Conservation (phyloP, 2,888 invertebrate genomes). For the Synergus laeviventris region DNA sequence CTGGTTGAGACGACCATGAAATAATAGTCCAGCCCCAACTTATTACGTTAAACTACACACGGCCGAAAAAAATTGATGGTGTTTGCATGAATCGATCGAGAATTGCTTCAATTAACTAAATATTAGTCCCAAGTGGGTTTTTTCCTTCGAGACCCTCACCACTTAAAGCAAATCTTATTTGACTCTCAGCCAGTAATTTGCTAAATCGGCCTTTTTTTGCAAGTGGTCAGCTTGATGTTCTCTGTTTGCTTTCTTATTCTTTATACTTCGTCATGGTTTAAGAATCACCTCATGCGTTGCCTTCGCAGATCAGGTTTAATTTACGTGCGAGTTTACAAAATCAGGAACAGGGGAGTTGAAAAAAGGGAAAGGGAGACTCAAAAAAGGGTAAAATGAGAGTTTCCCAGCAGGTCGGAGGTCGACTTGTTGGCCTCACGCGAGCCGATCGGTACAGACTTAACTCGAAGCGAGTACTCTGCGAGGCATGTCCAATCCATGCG, state of each 20-base stretch:
- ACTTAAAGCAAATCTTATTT: conserved; percentile 29
- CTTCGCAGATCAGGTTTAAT: conserved; percentile 42
- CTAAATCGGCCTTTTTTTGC: conserved; percentile 19
- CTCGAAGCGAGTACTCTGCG: conserved; percentile 23
- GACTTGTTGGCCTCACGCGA: conserved; percentile 67
- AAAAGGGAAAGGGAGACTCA: conserved; percentile 20
- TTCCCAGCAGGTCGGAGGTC: conserved; percentile 72
- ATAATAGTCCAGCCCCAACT: not conserved
- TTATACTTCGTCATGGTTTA: not conserved
- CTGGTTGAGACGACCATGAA: not conserved
- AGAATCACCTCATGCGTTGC: conserved; percentile 13
- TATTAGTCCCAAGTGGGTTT: not conserved
- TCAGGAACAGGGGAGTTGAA: conserved; percentile 43
- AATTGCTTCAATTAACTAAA: conserved; percentile 9
- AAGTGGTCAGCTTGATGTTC: not conserved
- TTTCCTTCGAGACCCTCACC: not conserved
- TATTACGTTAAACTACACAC: not conserved
- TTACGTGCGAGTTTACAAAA: conserved; percentile 47
- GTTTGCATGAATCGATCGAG: conserved; percentile 19
- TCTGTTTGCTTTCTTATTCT: not conserved
- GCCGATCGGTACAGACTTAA: conserved; percentile 41
- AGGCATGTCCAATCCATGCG: conserved; percentile 29
- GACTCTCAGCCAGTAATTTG: not conserved
- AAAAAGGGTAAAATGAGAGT: conserved; percentile 62
- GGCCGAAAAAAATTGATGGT: not conserved